These are phyloP conservation scores for Gallinago nigripennis DNA, from an alignment of 2,797 vertebrate genomes.

Conservation along the genomic window DNA sequence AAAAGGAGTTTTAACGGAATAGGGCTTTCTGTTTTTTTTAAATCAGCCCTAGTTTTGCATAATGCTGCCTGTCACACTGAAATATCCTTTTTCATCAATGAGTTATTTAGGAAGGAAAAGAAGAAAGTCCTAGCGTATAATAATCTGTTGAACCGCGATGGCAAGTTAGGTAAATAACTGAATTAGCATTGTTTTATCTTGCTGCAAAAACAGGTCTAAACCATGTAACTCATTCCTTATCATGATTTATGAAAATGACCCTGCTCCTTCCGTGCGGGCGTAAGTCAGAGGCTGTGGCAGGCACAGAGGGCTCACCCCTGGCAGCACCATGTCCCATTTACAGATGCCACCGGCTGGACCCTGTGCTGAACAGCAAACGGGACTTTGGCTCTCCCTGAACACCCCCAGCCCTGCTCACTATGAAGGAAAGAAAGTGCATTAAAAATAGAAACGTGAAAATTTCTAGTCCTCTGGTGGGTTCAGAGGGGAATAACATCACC, in stretches of 20 bases:
- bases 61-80: background rate
- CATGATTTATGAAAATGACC: background rate
- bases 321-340: rapidly evolving
- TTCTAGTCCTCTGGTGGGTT: background rate
- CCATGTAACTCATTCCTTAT: rapidly evolving
- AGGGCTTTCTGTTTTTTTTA: background rate
- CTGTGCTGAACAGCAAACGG: background rate
- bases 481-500: background rate
- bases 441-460: background rate
- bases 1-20: background rate
- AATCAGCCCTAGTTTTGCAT: background rate
- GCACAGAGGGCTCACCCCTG: background rate
- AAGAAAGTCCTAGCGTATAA: background rate
- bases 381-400: background rate
- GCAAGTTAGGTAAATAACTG: background rate
- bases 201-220: background rate
- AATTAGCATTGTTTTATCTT: background rate
- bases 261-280: rapidly evolving
- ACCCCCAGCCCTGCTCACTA: background rate
- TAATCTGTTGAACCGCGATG: background rate
- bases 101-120: background rate
- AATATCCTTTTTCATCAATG: background rate
- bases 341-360: rapidly evolving
- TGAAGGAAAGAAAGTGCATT: background rate
- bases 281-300: rapidly evolving